Evolutionary conservation across 2,797 vertebrate species (phyloP).

Genomic region (Muraenolepis orangiensis): DNA sequence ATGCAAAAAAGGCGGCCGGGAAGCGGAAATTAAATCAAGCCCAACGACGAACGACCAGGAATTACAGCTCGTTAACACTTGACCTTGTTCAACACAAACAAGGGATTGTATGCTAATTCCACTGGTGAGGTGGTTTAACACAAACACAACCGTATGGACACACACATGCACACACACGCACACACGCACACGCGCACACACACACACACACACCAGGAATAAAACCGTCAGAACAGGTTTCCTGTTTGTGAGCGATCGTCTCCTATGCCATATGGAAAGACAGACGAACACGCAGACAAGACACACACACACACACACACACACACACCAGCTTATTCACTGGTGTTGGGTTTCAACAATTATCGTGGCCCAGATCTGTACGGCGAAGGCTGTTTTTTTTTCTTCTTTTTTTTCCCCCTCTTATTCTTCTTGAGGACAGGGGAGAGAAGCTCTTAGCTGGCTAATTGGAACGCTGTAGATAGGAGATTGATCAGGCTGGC

Average conservation of each 20-base stretch:
- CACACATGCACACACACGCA: slow-evolving; percentile 8
- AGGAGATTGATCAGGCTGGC: slow-evolving; percentile 71
- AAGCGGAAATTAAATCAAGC: slow-evolving; percentile 52
- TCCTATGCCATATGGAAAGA: slow-evolving; percentile 40
- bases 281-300: slow-evolving; percentile 19
- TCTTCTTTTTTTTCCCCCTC: slow-evolving; percentile 34
- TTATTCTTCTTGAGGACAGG: slow-evolving; percentile 36
- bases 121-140: slow-evolving; percentile 23
- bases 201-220: slow-evolving; percentile 3
- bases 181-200: background rate
- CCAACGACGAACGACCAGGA: slow-evolving; percentile 38
- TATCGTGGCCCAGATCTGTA: slow-evolving; percentile 58
- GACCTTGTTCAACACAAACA: slow-evolving; percentile 61
- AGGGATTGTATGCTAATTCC: slow-evolving; percentile 64
- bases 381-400: slow-evolving; percentile 47
- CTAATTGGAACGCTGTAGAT: slow-evolving; percentile 69
- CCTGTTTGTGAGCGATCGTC: slow-evolving; percentile 19
- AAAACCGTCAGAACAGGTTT: slow-evolving; percentile 11
- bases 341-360: slow-evolving; percentile 27
- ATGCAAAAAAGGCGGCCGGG: slow-evolving; percentile 43
- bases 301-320: slow-evolving; percentile 8
- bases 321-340: slow-evolving; percentile 6
- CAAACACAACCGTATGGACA: background rate
- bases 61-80: slow-evolving; percentile 46
- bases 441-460: slow-evolving; percentile 49